Percentiles rank a stretch among this genome's conserved stretches.
Evolutionary conservation across 2,113 vertebrate genomes (phyloP).

Genomic region (Ptilonorhynchus violaceus): DNA sequence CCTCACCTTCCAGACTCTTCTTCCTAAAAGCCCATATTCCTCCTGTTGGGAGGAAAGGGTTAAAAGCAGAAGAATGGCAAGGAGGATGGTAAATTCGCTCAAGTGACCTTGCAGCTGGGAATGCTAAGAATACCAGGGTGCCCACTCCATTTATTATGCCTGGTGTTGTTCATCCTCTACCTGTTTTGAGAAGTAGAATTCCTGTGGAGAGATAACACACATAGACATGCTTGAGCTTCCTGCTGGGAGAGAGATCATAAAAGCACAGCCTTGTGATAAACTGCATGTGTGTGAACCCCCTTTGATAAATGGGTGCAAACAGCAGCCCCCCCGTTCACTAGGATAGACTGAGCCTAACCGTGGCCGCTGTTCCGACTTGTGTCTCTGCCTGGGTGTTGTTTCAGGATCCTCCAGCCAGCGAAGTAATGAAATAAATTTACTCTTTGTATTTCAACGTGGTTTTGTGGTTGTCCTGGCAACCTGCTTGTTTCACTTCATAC

Average conservation of each 20-base stretch:
- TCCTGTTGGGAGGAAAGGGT: not conserved
- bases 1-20: too few species aligned
- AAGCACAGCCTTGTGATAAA: not conserved
- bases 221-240: rapidly evolving
- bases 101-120: not conserved
- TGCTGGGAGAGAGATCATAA: not conserved
- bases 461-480: not conserved
- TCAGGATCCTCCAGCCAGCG: not conserved
- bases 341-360: not conserved
- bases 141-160: not conserved
- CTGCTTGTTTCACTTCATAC: too few species aligned
- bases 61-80: not conserved
- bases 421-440: not conserved
- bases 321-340: not conserved
- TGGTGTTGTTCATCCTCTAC: not conserved
- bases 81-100: not conserved
- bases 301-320: not conserved
- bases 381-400: too few species aligned
- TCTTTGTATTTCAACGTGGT: not conserved
- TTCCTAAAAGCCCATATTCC: too few species aligned
- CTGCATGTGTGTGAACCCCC: not conserved
- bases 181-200: not conserved
- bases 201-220: not conserved
- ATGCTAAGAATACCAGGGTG: not conserved
- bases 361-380: not conserved